phyloP scores from a whole-genome alignment of 2,113 vertebrate genomes.

The Paratilapia polleni region DNA sequence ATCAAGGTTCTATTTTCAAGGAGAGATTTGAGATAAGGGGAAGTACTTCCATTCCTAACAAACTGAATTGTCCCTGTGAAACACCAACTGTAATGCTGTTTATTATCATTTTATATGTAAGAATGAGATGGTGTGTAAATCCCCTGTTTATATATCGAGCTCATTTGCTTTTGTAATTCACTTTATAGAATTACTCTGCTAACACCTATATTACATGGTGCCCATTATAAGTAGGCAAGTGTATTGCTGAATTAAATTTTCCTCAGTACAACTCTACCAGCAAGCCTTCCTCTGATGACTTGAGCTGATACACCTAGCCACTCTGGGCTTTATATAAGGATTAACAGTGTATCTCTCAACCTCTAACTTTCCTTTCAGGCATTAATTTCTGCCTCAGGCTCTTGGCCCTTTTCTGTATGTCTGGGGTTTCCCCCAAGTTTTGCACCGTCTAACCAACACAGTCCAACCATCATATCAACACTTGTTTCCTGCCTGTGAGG shows the following conservation, averaged over 20 bases:
- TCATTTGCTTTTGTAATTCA: fast-evolving
- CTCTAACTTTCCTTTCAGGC: not conserved
- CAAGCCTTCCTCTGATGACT: not conserved
- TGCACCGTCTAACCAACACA: not conserved
- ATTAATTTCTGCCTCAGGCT: fast-evolving
- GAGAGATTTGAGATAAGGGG: not conserved
- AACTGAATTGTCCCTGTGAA: not conserved
- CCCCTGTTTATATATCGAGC: not conserved
- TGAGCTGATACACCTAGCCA: fast-evolving
- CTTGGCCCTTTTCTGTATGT: not conserved
- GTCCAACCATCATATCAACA: not conserved
- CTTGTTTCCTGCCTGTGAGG: not conserved
- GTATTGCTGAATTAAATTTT: not conserved
- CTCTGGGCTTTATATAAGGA: not conserved
- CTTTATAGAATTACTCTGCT: too few relatives aligned
- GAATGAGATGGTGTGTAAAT: not conserved
- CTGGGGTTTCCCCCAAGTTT: not conserved
- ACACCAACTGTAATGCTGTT: fast-evolving
- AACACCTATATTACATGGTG: too few relatives aligned
- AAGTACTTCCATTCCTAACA: not conserved
- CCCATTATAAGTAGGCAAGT: too few relatives aligned
- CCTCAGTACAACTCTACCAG: fast-evolving
- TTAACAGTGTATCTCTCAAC: not conserved
- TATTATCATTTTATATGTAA: not conserved
- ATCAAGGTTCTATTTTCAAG: not conserved